Base-by-base conservation (phyloP, 2,888 invertebrate genomes). In the Zelleria hepariella region DNA sequence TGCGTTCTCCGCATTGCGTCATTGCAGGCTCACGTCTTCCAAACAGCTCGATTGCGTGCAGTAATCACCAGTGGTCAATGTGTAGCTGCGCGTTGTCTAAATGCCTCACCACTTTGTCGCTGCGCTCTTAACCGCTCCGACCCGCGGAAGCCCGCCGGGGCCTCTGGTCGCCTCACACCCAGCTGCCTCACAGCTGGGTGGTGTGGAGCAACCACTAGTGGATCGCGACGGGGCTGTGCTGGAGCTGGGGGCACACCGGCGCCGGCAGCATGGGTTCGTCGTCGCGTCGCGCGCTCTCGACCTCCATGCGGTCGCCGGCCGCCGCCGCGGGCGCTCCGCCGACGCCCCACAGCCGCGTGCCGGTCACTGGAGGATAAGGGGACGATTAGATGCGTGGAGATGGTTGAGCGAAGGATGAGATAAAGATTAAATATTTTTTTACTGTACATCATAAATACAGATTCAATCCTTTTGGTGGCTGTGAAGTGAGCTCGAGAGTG, bases 141-240 rank as follows among this genome's bases (percentile, higher is more conserved):
- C n/a, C n/a, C n/a, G n/a, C n/a, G n/a, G n/a, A n/a, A n/a, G n/a
- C 32, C 32, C 10, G 32, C 32, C 15, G 32, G 10, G 5, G 32
- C 32, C 32, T 42, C 32, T 15, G 32, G 32, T 15, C 15, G 32
- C 32, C 32, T 15, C 15, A 15, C 32, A 42, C 32, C 32, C n/a
- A 3, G 15, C 32, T 10, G 15, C 15, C 32, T 42, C 15, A 51
- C 47, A 27, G 53, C 42, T 55, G n/a, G 48, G 48, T 57, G 24
- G 27, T 32, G 18, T 21, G 51, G 21, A 51, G 20, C 51, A 51
- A 10, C 23, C 51, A 27, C 82, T 86, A 90, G 84, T 97, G 97
- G 82, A 96, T 97, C 82, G 95, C 96, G 76, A 97, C 96, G 72
- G 97, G 96, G 90, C 95, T 95, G 90, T 96, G 96, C 86, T 95